phyloP scores from a whole-genome alignment of 2,888 invertebrate species.

The Ryuthela nishihirai region DNA sequence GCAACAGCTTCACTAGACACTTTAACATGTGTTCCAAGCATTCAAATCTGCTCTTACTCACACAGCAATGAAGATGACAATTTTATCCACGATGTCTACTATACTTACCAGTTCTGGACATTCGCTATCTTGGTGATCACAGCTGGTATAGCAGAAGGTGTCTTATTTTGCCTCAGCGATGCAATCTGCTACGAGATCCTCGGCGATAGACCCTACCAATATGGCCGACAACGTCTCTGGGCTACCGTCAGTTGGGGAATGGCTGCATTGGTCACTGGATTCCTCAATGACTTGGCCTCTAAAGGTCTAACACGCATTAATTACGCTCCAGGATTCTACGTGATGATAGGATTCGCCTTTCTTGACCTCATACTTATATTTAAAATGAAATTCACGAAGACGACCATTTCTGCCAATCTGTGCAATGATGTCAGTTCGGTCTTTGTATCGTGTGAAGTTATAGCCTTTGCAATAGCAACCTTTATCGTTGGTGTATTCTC shows the following conservation, averaged over 20 bases:
- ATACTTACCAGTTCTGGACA: constrained; percentile 63
- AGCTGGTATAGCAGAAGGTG: constrained; percentile 79
- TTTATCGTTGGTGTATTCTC: constrained; percentile 31
- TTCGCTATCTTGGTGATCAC: constrained; percentile 69
- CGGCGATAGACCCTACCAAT: constrained; percentile 68
- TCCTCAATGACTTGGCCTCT: constrained; percentile 59
- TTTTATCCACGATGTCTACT: constrained; percentile 8
- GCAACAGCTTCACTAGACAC: no score
- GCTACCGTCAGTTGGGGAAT: constrained; percentile 84
- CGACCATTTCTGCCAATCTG: constrained; percentile 11
- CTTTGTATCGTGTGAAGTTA: constrained; percentile 1
- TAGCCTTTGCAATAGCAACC: constrained; percentile 14
- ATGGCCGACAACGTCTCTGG: constrained; percentile 82
- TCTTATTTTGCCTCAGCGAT: constrained; percentile 80
- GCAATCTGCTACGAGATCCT: constrained; percentile 81
- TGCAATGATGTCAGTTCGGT: constrained; percentile 7
- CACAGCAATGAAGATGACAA: no score
- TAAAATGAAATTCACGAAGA: constrained; percentile 3
- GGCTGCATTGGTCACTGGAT: constrained; percentile 68
- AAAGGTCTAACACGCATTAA: not conserved
- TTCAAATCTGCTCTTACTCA: no score
- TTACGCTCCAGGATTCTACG: constrained; percentile 22
- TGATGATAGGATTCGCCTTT: constrained; percentile 1
- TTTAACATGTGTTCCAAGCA: no score
- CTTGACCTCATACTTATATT: constrained; percentile 11